Percentiles rank a stretch among this genome's conserved stretches.
Conservation (phyloP, 2,888 invertebrate genomes). For the Boloria selene region DNA sequence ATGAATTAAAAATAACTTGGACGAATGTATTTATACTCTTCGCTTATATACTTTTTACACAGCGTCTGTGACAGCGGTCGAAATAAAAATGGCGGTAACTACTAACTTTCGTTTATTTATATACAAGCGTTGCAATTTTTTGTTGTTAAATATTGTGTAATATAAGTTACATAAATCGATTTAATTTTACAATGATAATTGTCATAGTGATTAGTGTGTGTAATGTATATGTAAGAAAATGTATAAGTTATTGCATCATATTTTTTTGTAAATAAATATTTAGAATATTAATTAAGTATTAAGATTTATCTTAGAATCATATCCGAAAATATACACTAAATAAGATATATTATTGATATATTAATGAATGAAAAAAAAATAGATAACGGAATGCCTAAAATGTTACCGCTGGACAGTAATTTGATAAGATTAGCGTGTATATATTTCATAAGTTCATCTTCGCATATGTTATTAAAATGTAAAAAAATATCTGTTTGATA, state of each 20-base stretch:
- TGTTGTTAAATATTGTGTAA: constrained; percentile 40
- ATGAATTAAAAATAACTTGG: constrained; percentile 13
- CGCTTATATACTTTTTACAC: constrained; percentile 5
- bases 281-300: background rate
- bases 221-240: constrained; percentile 8
- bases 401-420: too few species aligned
- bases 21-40: constrained; percentile 18
- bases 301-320: background rate
- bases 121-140: constrained; percentile 21
- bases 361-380: too few species aligned
- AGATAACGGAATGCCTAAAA: too few species aligned
- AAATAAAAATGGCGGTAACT: constrained; percentile 34
- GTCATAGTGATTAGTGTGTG: constrained; percentile 24
- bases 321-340: background rate
- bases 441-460: too few species aligned
- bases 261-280: background rate
- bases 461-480: too few species aligned
- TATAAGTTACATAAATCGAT: constrained; percentile 18
- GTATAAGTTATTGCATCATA: background rate
- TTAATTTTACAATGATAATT: constrained; percentile 20
- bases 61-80: constrained; percentile 31
- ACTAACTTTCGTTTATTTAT: constrained; percentile 36
- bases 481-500: too few species aligned
- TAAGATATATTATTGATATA: too few species aligned
- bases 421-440: too few species aligned